phyloP scores from a whole-genome alignment of 2,888 invertebrate species.

The Microplitis deprimator region DNA sequence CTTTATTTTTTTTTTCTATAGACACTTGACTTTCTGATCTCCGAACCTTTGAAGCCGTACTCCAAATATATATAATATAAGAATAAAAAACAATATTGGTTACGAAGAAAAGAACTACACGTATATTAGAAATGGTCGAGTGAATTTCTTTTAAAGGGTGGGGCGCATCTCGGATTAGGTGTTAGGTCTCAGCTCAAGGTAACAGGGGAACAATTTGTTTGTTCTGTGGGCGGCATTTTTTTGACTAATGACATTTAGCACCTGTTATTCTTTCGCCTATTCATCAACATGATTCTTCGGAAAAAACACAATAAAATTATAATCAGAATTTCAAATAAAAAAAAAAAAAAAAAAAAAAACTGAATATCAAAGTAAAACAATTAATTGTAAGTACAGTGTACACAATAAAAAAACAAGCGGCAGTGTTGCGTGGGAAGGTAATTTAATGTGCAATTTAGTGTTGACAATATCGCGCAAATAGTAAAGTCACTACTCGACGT shows the following conservation, averaged over 20 bases:
- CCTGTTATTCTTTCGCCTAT: constrained; percentile 45
- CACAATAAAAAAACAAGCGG: not conserved
- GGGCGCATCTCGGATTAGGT: constrained; percentile 36
- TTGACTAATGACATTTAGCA: constrained; percentile 56
- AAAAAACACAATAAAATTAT: not conserved
- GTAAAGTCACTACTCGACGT: not conserved
- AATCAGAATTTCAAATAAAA: not conserved
- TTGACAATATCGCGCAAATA: constrained; percentile 11
- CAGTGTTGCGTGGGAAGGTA: not conserved
- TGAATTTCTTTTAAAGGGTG: constrained; percentile 18
- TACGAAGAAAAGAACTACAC: constrained; percentile 1
- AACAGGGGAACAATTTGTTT: constrained; percentile 56
- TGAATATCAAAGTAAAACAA: not conserved
- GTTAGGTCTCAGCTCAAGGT: constrained; percentile 49
- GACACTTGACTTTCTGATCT: not conserved
- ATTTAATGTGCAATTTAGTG: constrained; percentile 12
- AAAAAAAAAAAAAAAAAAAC: not conserved
- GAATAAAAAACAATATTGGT: constrained; percentile 30
- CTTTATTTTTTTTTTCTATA: constrained; percentile 23
- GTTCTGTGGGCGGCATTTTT: constrained; percentile 55
- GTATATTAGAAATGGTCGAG: constrained; percentile 23
- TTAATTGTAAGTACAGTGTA: not conserved
- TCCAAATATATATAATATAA: constrained; percentile 20
- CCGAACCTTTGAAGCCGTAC: not conserved
- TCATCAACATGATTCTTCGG: constrained; percentile 2